Evolutionary conservation across 2,113 vertebrate genomes (phyloP).

Genomic region (Rutilus rutilus): DNA sequence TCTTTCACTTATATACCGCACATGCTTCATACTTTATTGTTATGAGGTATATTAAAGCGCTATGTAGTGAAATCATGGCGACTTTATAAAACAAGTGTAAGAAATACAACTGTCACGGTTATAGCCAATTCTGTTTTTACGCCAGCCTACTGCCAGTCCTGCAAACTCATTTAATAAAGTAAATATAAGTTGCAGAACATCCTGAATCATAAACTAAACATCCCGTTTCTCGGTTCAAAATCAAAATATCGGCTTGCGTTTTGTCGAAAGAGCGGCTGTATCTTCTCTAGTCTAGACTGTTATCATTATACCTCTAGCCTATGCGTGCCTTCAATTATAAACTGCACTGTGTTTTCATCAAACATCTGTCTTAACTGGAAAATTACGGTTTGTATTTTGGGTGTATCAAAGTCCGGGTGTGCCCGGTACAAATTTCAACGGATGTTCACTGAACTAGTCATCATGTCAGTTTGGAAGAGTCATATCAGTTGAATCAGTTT

Average conservation of each 20-base stretch:
- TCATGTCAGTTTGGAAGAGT: background rate
- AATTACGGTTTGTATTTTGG: background rate
- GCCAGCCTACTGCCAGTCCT: background rate
- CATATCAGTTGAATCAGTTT: background rate
- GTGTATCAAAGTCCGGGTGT: conserved; percentile 24
- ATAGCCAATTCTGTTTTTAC: background rate
- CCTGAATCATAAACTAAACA: background rate
- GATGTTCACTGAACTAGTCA: background rate
- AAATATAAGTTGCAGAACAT: background rate
- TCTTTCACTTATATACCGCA: conserved; percentile 1
- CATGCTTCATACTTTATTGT: background rate
- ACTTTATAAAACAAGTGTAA: background rate
- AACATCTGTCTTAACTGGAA: background rate
- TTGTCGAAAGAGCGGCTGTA: background rate
- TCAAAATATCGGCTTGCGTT: background rate
- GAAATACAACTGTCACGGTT: background rate
- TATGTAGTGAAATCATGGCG: background rate
- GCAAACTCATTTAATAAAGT: background rate
- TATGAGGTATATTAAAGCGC: background rate
- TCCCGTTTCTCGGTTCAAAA: background rate
- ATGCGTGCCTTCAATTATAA: background rate
- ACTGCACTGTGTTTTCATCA: background rate
- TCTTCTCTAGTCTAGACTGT: background rate
- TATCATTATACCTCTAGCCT: background rate
- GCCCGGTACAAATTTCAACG: background rate